Base-by-base conservation (phyloP, 2,113 vertebrate species). In the Sigmodon hispidus region DNA sequence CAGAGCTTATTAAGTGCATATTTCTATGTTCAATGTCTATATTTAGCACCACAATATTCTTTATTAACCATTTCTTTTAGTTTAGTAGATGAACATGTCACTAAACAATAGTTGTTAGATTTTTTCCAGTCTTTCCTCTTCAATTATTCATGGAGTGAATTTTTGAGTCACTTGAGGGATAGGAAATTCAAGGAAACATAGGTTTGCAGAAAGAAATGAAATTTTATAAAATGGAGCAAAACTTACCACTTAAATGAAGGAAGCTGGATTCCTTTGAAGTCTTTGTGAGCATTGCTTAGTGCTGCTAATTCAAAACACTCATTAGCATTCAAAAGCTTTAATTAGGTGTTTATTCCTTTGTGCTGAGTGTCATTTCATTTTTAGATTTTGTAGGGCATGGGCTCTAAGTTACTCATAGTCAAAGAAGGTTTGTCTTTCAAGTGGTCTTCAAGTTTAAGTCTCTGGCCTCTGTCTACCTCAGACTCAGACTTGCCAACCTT, bases 31-130 rank as follows among this genome's bases (percentile, higher is more conserved):
- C 52, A 26, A 43, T n/a, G 26, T 97, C 94, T 97, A 97, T 97
- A 97, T 96, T 97, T 97, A 97, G 96, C 75, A 87, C n/a, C 87
- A n/a, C 57, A 96, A 97, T 97, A 87, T 89, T 92, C 95, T 96
- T 97, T 95, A 96, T 95, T 94, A 97, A 94, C 85, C 61, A 73
- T 96, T 97, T 94, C 91, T 96, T 94, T 87, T 92, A 96, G 72
- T 57, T 92, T 91, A 93, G 94, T 93, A 96, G 95, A 95, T 96
- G 83, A 96, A 79, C 40, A 55, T 89, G 72, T 70, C 94, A 94
- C 91, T 92, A 89, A 97, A 94, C 92, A 92, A 91, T 79, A 90
- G 91, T 94, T 92, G 76, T 92, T 96, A 95, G 48, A 88, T 94
- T 87, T 34, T 34, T 95, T 94, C 83, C 61, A 79, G 94, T 90